Percentiles rank a stretch among this genome's conserved stretches.
Evolutionary conservation across 2,888 invertebrate genomes (phyloP).

Genomic region (Calameuta idolon): DNA sequence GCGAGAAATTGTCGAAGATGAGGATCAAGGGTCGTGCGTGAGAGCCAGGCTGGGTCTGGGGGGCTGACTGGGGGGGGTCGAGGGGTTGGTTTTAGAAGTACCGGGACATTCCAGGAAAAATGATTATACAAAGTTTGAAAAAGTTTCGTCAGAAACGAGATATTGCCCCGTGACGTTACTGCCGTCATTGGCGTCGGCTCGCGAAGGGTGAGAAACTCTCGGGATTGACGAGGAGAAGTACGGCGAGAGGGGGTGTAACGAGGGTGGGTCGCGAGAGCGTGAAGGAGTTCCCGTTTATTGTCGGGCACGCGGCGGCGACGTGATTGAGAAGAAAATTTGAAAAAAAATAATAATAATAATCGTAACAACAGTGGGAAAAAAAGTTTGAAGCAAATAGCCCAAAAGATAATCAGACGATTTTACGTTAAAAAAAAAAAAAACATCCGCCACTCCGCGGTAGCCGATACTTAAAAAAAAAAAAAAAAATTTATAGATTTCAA

Average conservation of each 20-base stretch:
- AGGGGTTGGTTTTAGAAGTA: constrained; percentile 31
- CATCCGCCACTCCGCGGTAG: no score
- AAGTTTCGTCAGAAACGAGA: constrained; percentile 44
- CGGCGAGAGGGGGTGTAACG: not conserved
- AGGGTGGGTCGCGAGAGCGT: not conserved
- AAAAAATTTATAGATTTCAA: not conserved
- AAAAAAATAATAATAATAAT: not conserved
- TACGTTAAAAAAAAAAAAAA: not conserved
- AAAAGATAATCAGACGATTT: not conserved
- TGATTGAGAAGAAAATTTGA: not conserved
- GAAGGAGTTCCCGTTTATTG: not conserved
- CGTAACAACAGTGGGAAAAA: not conserved
- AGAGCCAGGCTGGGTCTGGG: not conserved
- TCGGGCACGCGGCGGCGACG: not conserved
- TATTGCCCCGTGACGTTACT: constrained; percentile 38
- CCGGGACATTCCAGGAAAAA: constrained; percentile 56
- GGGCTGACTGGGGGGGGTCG: constrained; percentile 12
- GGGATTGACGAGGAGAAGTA: not conserved
- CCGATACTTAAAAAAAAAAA: not conserved
- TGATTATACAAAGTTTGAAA: constrained; percentile 60
- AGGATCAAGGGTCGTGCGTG: constrained; percentile 35
- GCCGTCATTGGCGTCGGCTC: constrained; percentile 22
- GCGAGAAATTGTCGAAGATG: constrained; percentile 53
- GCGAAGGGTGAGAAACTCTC: constrained; percentile 10
- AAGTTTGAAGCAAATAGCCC: not conserved